Evolutionary conservation across 2,888 invertebrate species (phyloP).

Genomic region (Corbicula japonica): DNA sequence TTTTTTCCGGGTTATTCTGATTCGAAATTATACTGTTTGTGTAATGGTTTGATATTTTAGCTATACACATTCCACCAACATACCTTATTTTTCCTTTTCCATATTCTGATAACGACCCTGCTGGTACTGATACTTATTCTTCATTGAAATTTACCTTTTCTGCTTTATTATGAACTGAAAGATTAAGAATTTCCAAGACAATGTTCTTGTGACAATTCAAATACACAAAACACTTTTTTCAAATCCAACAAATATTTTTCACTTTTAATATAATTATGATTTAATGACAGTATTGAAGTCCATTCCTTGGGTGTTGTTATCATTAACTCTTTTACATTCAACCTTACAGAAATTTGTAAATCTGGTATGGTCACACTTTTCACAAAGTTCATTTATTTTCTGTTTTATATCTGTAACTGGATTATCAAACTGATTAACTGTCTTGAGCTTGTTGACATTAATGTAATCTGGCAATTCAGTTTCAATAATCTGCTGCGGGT

Average conservation of each 20-base stretch:
- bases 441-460: conserved; percentile 3
- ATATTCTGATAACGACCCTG: conserved; percentile 22
- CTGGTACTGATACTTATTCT: background rate
- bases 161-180: conserved; percentile 4
- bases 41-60: conserved; percentile 37
- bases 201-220: background rate
- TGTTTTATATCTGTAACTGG: conserved; percentile 6
- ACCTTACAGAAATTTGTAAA: conserved; percentile 13
- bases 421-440: background rate
- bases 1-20: conserved; percentile 19
- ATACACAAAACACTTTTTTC: background rate
- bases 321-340: conserved; percentile 4
- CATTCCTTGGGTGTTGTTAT: conserved; percentile 14
- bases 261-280: conserved; percentile 1
- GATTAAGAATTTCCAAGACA: background rate
- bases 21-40: conserved; percentile 3
- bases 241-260: background rate
- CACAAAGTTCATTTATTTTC: conserved; percentile 7
- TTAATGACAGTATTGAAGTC: background rate
- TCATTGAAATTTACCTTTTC: background rate
- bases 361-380: background rate
- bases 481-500: background rate
- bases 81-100: conserved; percentile 45
- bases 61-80: conserved; percentile 52
- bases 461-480: conserved; percentile 10